A percentile compares a stretch with the other conserved stretches of the same genome.
Evolutionary conservation across 2,888 invertebrate species (phyloP).

Genomic region (Marasmarcha lunaedactyla): DNA sequence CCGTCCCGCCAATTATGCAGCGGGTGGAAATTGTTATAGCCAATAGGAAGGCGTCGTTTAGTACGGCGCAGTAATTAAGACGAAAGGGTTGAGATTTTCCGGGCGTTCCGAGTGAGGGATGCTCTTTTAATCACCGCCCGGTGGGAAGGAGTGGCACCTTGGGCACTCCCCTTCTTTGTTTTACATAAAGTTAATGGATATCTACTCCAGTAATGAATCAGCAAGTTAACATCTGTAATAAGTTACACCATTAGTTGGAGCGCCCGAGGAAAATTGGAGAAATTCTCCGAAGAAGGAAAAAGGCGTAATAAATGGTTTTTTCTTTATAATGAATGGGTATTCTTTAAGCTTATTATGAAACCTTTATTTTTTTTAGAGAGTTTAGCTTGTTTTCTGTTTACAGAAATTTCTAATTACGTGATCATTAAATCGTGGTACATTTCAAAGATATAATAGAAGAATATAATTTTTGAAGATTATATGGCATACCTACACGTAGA

Average conservation of each 20-base stretch:
- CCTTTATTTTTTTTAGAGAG: too few species aligned
- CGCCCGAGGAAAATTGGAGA: too few species aligned
- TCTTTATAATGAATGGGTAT: too few species aligned
- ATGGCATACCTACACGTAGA: too few species aligned
- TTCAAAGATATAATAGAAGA: too few species aligned
- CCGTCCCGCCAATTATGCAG: slow-evolving; percentile 59
- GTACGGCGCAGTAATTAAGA: slow-evolving; percentile 68
- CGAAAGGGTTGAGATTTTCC: slow-evolving; percentile 67
- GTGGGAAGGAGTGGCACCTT: slow-evolving; percentile 29
- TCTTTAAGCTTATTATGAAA: too few species aligned
- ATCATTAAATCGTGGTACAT: too few species aligned
- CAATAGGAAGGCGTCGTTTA: slow-evolving; percentile 51
- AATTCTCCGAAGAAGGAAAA: too few species aligned
- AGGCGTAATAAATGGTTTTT: too few species aligned
- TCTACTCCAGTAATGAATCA: slow-evolving; percentile 1
- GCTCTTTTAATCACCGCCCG: slow-evolving; percentile 52
- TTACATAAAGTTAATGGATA: slow-evolving; percentile 10
- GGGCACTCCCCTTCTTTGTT: slow-evolving; percentile 27
- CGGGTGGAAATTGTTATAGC: slow-evolving; percentile 26
- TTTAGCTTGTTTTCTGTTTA: too few species aligned
- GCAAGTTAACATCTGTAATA: background rate
- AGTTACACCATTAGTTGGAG: background rate
- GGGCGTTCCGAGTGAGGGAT: slow-evolving; percentile 39
- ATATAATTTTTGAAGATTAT: too few species aligned
- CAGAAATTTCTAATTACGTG: too few species aligned